Evolutionary conservation across 1,140 invertebrate species (phyloP).

Genomic region (Tribolium madens): DNA sequence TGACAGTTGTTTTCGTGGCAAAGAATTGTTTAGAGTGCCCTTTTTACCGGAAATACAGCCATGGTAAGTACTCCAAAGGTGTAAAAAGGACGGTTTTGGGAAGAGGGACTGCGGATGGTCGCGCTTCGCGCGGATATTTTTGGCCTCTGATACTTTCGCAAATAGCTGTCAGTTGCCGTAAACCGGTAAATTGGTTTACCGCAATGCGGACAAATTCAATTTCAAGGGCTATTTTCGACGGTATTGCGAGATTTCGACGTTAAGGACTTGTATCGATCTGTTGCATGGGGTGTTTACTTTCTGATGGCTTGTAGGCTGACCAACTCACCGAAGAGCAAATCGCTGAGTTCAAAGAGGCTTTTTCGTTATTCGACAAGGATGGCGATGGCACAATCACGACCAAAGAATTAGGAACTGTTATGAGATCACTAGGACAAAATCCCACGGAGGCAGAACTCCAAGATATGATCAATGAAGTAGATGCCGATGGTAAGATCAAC

Average conservation of each 20-base stretch:
- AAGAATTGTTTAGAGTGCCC: conserved; percentile 55
- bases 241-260: background rate
- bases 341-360: conserved; percentile 99
- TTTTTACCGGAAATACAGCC: conserved; percentile 65
- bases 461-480: conserved; percentile 99
- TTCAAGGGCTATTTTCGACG: conserved; percentile 2
- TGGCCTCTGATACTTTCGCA: conserved; percentile 48
- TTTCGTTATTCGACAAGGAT: conserved; percentile 99
- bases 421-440: conserved; percentile 98
- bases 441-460: conserved; percentile 99
- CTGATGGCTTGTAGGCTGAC: conserved; percentile 81
- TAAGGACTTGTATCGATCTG: conserved; percentile 55
- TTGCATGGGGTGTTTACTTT: conserved; percentile 59
- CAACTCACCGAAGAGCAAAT: conserved; percentile 98
- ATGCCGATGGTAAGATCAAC: conserved; percentile 91
- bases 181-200: conserved; percentile 60
- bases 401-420: conserved; percentile 99
- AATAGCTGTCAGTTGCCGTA: conserved; percentile 56
- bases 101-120: background rate
- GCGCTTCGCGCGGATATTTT: background rate
- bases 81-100: background rate
- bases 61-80: conserved; percentile 68
- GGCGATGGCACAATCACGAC: conserved; percentile 99
- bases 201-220: conserved; percentile 58
- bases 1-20: conserved; percentile 58